These are phyloP conservation scores for Gadus chalcogrammus DNA, from an alignment of 2,113 vertebrate genomes.

Conservation along the genomic window DNA sequence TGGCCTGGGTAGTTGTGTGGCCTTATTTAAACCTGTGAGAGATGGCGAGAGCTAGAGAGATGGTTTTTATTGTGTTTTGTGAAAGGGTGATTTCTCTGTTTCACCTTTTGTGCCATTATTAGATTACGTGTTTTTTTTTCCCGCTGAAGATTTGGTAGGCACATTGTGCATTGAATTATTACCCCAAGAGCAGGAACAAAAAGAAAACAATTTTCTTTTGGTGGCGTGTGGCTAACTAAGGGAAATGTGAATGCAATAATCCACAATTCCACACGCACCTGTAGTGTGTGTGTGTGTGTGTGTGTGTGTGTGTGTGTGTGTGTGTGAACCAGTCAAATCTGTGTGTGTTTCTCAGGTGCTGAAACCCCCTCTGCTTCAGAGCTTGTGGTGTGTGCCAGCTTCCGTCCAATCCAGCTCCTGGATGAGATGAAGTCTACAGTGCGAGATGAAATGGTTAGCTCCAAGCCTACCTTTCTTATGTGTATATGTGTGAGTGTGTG, in stretches of 20 bases:
- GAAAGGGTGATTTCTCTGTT: not conserved
- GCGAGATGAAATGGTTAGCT: slow-evolving; percentile 78
- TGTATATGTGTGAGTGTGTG: no score
- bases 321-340: not conserved
- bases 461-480: not conserved
- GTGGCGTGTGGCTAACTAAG: no score
- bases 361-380: slow-evolving; percentile 50
- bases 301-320: slow-evolving; percentile 3
- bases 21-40: not conserved
- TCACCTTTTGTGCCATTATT: no score
- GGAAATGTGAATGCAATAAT: no score
- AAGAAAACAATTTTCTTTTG: no score
- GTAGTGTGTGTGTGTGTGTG: no score
- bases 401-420: slow-evolving; percentile 71
- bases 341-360: slow-evolving; percentile 28
- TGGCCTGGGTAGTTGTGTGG: slow-evolving; percentile 17
- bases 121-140: no score
- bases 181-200: no score
- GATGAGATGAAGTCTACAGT: slow-evolving; percentile 70
- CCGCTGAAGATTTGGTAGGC: no score
- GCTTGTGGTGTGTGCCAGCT: slow-evolving; percentile 77
- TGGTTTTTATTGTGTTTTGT: not conserved
- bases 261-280: not conserved
- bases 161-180: no score
- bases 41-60: not conserved